Evolutionary conservation across 2,888 invertebrate genomes (phyloP).

Genomic region (Phyllotreta cruciferae): DNA sequence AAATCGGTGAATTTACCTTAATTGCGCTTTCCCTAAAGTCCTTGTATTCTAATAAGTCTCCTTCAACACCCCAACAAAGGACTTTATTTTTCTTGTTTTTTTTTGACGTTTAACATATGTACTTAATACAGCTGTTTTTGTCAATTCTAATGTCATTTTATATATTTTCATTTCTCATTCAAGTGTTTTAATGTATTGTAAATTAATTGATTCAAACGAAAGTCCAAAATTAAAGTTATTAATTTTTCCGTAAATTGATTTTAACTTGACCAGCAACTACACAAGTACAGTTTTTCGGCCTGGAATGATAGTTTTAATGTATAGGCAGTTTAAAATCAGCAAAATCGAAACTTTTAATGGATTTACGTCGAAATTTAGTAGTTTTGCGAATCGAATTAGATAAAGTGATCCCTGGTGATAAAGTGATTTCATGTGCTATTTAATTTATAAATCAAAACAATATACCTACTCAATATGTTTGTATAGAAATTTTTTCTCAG

Average conservation of each 20-base stretch:
- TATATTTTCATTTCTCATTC: too few species aligned
- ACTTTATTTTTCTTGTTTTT: slow-evolving; percentile 39
- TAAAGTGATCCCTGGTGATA: too few species aligned
- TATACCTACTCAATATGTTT: too few species aligned
- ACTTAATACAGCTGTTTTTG: slow-evolving; percentile 51
- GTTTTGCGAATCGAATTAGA: too few species aligned
- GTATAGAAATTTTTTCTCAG: too few species aligned
- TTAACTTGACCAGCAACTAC: neutral
- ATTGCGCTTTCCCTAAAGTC: neutral
- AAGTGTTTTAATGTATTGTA: too few species aligned
- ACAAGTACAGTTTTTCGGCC: slow-evolving; percentile 1
- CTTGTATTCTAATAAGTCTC: slow-evolving; percentile 3
- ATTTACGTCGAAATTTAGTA: neutral
- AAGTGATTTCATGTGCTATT: too few species aligned
- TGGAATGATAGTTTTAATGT: neutral
- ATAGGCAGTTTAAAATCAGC: neutral
- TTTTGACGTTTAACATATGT: slow-evolving; percentile 59
- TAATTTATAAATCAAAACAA: too few species aligned
- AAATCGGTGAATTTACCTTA: slow-evolving; percentile 8
- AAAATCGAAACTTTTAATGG: neutral
- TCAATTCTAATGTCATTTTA: slow-evolving; percentile 32
- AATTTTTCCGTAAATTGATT: neutral
- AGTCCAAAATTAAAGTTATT: neutral
- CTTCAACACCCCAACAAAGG: slow-evolving; percentile 45
- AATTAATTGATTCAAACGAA: too few species aligned